Evolutionary conservation across 2,888 invertebrate genomes (phyloP).

Genomic region (Eilema griseolum): DNA sequence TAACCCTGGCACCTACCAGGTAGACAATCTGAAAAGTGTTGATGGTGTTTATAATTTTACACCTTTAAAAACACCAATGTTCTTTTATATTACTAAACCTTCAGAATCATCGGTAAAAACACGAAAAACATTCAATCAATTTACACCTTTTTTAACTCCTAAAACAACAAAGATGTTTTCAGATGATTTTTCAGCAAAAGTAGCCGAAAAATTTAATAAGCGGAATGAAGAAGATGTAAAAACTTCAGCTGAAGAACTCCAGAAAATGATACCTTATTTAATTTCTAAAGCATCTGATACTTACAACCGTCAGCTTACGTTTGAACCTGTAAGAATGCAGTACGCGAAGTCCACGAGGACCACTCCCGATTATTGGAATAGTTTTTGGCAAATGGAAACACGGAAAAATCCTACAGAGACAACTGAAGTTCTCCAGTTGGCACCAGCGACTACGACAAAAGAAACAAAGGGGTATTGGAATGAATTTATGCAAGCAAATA

Average conservation of each 20-base stretch:
- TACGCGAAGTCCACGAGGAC: not conserved
- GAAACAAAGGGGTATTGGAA: not conserved
- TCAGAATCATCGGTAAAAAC: not conserved
- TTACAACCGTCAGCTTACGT: not conserved
- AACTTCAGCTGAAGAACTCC: not conserved
- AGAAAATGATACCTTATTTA: not conserved
- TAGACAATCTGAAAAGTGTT: not conserved
- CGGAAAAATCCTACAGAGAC: not conserved
- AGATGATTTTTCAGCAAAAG: not conserved
- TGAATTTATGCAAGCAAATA: conserved; percentile 5
- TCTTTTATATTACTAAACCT: not conserved
- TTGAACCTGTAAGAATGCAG: not conserved
- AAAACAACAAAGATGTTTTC: not conserved
- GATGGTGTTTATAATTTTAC: not conserved
- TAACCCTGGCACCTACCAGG: not conserved
- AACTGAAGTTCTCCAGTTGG: not conserved
- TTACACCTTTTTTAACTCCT: not conserved
- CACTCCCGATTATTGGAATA: conserved; percentile 10
- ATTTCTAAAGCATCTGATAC: not conserved
- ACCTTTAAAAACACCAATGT: not conserved
- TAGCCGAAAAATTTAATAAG: not conserved
- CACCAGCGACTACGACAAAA: not conserved
- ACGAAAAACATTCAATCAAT: not conserved
- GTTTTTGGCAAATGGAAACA: conserved; percentile 13
- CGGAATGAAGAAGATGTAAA: not conserved